Percentiles rank a stretch among this genome's conserved stretches.
These are phyloP conservation scores for Meloidogyne exigua DNA, from an alignment of 1,140 invertebrate species.

Conservation along the genomic window DNA sequence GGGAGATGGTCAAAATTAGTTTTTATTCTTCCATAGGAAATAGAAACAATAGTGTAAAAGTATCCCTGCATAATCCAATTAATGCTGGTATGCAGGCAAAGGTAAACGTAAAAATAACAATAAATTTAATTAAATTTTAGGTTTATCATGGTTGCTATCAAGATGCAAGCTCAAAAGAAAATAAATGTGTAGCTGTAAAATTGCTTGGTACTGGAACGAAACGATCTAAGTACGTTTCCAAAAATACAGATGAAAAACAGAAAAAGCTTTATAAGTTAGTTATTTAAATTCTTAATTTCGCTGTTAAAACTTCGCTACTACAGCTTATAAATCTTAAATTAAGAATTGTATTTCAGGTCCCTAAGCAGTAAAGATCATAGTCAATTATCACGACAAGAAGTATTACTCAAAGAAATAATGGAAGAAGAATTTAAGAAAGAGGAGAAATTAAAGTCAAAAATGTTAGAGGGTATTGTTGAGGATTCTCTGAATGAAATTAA, in stretches of 20 bases:
- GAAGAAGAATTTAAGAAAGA: not conserved
- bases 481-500: not conserved
- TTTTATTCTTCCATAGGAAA: not conserved
- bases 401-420: not conserved
- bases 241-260: not conserved
- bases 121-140: not conserved
- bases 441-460: not conserved
- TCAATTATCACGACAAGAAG: not conserved
- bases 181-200: not conserved
- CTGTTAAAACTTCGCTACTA: too few relatives aligned
- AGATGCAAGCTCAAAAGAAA: not conserved
- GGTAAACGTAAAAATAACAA: not conserved
- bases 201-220: not conserved
- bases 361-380: not conserved
- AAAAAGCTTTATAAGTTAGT: not conserved
- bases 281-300: too few relatives aligned
- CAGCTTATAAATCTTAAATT: not conserved
- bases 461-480: not conserved
- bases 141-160: not conserved
- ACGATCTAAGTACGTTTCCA: too few relatives aligned
- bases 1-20: not conserved
- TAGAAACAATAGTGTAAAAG: not conserved
- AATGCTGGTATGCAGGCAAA: not conserved
- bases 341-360: not conserved
- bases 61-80: not conserved